Conservation (phyloP, 2,797 vertebrate genomes). For the Acanthurus lineatus region DNA sequence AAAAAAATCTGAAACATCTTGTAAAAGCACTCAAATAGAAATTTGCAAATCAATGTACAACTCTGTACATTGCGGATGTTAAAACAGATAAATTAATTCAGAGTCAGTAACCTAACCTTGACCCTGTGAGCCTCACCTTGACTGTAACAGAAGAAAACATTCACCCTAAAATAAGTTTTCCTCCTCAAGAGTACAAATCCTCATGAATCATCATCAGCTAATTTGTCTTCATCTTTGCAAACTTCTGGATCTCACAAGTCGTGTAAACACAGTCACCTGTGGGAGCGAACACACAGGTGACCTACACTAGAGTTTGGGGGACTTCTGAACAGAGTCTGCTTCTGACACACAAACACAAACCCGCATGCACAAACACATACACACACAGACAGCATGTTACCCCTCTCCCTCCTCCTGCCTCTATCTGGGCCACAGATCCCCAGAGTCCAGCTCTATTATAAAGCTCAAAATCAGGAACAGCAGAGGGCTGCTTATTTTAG, state of each 20-base stretch:
- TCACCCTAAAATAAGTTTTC: neutral
- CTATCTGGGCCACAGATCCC: slow-evolving; percentile 86
- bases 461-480: slow-evolving; percentile 83
- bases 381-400: slow-evolving; percentile 49
- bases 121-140: neutral
- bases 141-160: slow-evolving; percentile 13
- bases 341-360: slow-evolving; percentile 46
- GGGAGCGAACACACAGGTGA: slow-evolving; percentile 31
- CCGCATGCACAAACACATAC: slow-evolving; percentile 52
- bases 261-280: slow-evolving; percentile 37
- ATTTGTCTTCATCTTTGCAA: slow-evolving; percentile 14
- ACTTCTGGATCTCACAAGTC: slow-evolving; percentile 29
- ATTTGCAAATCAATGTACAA: neutral
- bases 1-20: neutral
- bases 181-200: neutral
- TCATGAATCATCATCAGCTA: neutral
- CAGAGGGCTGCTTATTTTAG: slow-evolving; percentile 85
- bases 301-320: slow-evolving; percentile 43
- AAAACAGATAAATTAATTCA: neutral
- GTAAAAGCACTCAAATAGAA: neutral
- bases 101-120: neutral
- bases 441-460: slow-evolving; percentile 85
- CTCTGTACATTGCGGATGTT: neutral
- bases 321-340: slow-evolving; percentile 40
- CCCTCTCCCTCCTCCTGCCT: slow-evolving; percentile 66